Conservation (phyloP, 2,797 vertebrate species). For the Podargus strigoides region DNA sequence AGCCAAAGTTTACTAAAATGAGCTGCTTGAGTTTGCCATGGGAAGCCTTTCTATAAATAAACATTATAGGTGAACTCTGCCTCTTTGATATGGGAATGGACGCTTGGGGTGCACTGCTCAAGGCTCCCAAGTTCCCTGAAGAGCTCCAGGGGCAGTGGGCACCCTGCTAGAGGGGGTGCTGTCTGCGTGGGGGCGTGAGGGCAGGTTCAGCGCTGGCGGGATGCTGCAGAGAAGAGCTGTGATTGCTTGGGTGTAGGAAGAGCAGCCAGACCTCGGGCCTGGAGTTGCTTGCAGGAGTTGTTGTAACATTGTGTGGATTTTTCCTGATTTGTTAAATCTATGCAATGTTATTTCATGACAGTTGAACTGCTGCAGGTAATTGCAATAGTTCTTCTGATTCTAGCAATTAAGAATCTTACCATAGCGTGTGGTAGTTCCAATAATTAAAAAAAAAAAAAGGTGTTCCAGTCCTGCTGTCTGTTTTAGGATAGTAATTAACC, state of each 20-base stretch:
- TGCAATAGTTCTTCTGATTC: not conserved
- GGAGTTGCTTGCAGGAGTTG: not conserved
- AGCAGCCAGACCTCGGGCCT: not conserved
- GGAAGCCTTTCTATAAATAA: not conserved
- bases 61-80: not conserved
- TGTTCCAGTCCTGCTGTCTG: not conserved
- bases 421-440: not conserved
- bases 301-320: not conserved
- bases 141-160: not conserved
- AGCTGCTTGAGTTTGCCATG: not conserved
- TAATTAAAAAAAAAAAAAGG: not conserved
- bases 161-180: not conserved
- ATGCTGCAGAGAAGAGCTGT: not conserved
- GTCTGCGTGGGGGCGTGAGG: not conserved
- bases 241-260: not conserved
- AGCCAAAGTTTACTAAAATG: slow-evolving; percentile 44
- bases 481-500: not conserved
- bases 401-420: not conserved
- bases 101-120: not conserved
- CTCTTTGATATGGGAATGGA: not conserved
- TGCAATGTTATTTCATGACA: too few species aligned
- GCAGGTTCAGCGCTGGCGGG: not conserved
- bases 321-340: not conserved
- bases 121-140: not conserved
- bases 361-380: not conserved